These are phyloP conservation scores for Pempheris klunzingeri DNA, from an alignment of 2,797 vertebrate genomes.

Conservation along the genomic window DNA sequence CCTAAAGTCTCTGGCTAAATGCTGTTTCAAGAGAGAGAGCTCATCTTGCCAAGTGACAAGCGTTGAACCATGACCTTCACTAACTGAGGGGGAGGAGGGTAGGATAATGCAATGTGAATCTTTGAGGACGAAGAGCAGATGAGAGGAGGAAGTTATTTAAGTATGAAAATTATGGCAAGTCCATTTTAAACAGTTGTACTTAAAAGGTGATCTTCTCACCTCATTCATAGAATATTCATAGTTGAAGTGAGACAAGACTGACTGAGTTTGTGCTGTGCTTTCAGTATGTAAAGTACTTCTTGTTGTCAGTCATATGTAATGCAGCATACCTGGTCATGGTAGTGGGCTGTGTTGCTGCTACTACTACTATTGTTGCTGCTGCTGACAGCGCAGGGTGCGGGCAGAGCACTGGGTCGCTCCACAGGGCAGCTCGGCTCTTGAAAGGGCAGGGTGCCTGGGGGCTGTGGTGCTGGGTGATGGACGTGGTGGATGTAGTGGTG, in stretches of 20 bases:
- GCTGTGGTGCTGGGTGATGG: slow-evolving; percentile 89
- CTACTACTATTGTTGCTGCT: slow-evolving; percentile 79
- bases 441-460: slow-evolving; percentile 90
- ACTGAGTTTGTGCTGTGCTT: neutral
- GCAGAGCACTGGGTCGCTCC: slow-evolving; percentile 92
- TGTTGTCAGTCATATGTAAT: neutral
- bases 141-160: neutral
- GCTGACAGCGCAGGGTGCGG: slow-evolving; percentile 89
- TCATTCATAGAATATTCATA: slow-evolving; percentile 18
- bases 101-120: slow-evolving; percentile 2
- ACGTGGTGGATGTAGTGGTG: slow-evolving; percentile 95
- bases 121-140: neutral
- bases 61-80: slow-evolving; percentile 3
- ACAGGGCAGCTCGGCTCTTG: slow-evolving; percentile 91
- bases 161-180: slow-evolving; percentile 12
- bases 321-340: slow-evolving; percentile 94
- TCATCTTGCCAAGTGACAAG: neutral
- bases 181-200: slow-evolving; percentile 30
- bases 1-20: neutral
- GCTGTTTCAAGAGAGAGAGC: neutral
- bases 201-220: slow-evolving; percentile 37
- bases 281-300: neutral
- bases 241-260: slow-evolving; percentile 11
- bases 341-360: slow-evolving; percentile 80
- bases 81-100: neutral